Percentiles rank a stretch among this genome's conserved stretches.
Conservation (phyloP, 1,140 invertebrate genomes). For the Trichonephila inaurata region DNA sequence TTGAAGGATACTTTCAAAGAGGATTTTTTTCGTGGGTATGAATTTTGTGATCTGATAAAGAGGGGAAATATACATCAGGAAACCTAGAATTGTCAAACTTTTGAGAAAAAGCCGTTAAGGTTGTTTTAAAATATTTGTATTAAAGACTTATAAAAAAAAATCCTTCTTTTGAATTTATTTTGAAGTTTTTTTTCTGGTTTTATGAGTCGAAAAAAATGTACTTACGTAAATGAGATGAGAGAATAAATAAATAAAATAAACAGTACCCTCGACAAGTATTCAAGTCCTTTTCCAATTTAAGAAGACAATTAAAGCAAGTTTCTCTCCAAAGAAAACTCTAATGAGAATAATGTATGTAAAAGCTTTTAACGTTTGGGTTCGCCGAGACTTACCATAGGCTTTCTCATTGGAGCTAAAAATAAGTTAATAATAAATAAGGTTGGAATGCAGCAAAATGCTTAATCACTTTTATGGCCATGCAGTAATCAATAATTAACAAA, state of each 20-base stretch:
- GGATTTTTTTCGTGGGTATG: background rate
- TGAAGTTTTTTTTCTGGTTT: background rate
- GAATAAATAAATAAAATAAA: background rate
- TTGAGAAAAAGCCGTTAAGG: constrained; percentile 53
- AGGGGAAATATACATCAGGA: background rate
- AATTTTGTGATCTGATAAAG: constrained; percentile 1
- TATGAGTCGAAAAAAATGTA: background rate
- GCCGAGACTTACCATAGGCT: background rate
- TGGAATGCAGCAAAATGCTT: background rate
- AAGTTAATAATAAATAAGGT: background rate
- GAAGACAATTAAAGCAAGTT: background rate
- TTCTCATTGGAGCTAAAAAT: background rate
- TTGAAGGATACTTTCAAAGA: constrained; percentile 10
- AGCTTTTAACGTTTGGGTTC: background rate
- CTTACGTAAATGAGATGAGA: background rate
- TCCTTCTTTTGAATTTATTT: background rate
- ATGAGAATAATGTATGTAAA: constrained; percentile 4
- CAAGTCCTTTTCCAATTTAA: constrained; percentile 4
- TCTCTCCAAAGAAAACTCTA: background rate
- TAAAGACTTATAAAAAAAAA: background rate
- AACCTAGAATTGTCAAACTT: constrained; percentile 42
- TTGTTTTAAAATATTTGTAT: constrained; percentile 10
- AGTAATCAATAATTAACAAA: background rate
- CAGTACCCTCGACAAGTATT: background rate
- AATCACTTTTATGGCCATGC: background rate